Conservation (phyloP, 2,797 vertebrate genomes). For the Salarias fasciatus region DNA sequence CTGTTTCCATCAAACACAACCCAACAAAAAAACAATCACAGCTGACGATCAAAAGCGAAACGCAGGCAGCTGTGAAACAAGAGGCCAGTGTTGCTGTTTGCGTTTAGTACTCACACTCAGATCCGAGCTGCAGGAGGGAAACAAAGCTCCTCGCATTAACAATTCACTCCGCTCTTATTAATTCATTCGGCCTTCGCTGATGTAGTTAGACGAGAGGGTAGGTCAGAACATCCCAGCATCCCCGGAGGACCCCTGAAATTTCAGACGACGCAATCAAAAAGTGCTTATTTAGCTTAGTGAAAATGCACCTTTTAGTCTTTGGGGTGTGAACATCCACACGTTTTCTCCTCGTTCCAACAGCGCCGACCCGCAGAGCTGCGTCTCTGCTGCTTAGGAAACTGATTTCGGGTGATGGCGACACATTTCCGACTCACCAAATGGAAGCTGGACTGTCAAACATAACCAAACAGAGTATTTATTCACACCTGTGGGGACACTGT, state of each 20-base stretch:
- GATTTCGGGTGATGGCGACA: conserved; percentile 19
- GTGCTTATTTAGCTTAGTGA: conserved; percentile 16
- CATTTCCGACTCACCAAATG: conserved; percentile 59
- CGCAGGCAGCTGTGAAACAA: conserved; percentile 38
- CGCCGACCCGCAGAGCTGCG: conserved; percentile 42
- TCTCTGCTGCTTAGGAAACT: conserved; percentile 33
- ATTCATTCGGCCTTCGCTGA: conserved; percentile 44
- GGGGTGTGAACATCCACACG: conserved; percentile 2
- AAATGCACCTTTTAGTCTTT: conserved; percentile 31
- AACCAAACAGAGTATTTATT: conserved; percentile 66
- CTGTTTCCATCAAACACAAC: conserved; percentile 51
- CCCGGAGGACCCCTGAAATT: not conserved
- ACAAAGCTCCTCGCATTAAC: conserved; percentile 50
- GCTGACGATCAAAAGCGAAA: conserved; percentile 46
- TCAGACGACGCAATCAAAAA: conserved; percentile 1
- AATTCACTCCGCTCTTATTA: conserved; percentile 54
- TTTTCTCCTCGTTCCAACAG: conserved; percentile 42
- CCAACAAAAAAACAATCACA: conserved; percentile 43
- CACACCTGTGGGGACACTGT: conserved; percentile 44
- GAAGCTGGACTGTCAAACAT: conserved; percentile 39
- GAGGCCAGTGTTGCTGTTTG: conserved; percentile 45
- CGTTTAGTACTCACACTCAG: conserved; percentile 53
- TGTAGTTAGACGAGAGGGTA: conserved; percentile 30
- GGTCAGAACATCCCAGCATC: conserved; percentile 5
- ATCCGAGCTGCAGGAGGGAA: conserved; percentile 45